A percentile compares a stretch with the other conserved stretches of the same genome.
Evolutionary conservation across 2,888 invertebrate species (phyloP).

Genomic region (Leucophora obtusa): DNA sequence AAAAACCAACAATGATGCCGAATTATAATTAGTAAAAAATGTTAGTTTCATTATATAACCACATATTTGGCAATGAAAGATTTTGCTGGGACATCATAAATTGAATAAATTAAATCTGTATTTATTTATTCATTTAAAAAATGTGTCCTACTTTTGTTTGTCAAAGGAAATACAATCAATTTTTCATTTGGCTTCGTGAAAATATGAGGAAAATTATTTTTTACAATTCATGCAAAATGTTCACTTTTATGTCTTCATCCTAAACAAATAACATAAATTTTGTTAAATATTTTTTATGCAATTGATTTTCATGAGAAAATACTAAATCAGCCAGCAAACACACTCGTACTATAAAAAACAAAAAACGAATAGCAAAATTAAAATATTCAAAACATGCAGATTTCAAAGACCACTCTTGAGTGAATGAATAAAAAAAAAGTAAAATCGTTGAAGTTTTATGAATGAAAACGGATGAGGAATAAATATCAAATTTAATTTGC

Average conservation of each 20-base stretch:
- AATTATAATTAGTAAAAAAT: too few species aligned
- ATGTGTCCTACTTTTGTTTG: background rate
- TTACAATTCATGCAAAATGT: slow-evolving; percentile 17
- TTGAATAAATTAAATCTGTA: too few species aligned
- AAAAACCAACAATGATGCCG: too few species aligned
- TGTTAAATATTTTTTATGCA: slow-evolving; percentile 15
- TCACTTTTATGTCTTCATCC: slow-evolving; percentile 49
- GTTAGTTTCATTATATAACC: too few species aligned
- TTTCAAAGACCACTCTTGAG: slow-evolving; percentile 12
- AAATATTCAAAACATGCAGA: slow-evolving; percentile 6
- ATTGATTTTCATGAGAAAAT: slow-evolving; percentile 33
- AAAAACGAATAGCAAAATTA: slow-evolving; percentile 1
- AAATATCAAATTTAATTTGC: slow-evolving; percentile 49
- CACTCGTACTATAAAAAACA: background rate
- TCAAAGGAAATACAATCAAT: background rate
- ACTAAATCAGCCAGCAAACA: background rate
- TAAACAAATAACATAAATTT: slow-evolving; percentile 49
- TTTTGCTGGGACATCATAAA: too few species aligned
- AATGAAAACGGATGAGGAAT: slow-evolving; percentile 49
- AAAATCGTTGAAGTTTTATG: slow-evolving; percentile 51
- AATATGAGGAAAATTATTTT: background rate
- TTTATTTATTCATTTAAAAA: too few species aligned
- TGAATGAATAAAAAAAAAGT: slow-evolving; percentile 26
- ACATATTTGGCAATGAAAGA: too few species aligned
- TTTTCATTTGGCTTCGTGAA: background rate